Evolutionary conservation across 2,797 vertebrate genomes (phyloP), one percentile per base, ranked within the genome.

Genomic region (Champsocephalus gunnari): DNA sequence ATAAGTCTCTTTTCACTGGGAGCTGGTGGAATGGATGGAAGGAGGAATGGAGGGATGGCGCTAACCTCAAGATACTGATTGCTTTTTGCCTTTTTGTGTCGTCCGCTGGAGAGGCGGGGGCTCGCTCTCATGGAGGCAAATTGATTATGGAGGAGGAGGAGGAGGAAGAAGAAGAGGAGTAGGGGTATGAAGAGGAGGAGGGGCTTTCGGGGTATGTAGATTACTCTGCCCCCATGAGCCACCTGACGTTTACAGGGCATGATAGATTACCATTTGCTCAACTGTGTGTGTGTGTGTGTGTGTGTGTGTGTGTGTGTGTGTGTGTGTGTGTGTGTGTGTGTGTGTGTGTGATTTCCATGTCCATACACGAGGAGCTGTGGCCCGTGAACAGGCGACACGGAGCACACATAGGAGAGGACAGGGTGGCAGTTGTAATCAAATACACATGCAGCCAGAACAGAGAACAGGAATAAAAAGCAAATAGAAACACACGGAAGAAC

Each of bases 181-280:
- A 70, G 72, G 72, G 64, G 62, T 70, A 77, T 60, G 38, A 70
- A 50, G 65, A 63, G 78, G 72, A 66, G 75, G 81, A 56, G 73
- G 73, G 50, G 28, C 4, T 54, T 79, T 51, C n/a, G 87, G 87
- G 83, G 73, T 93, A 94, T 94, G 94, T 92, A 94, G 92, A 95
- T 95, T 89, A 91, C 88, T 73, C 80, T 93, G 91, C 90, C 90
- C 90, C 88, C 87, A 63, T 17, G 82, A 92, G 90, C 87, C 87
- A 91, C 84, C 92, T 87, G 91, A 91, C 91, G 87, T 92, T 92
- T 87, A 89, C 87, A 84, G 92, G 92, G 83, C 92, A 93, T 92
- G 92, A 94, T 93, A 88, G 93, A 96, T 96, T 96, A 95, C 95
- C 95, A 96, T 97, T 96, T 96, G 72, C 85, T 86, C 79, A 72